Percentiles rank a stretch among this genome's conserved stretches.
phyloP scores from a whole-genome alignment of 2,113 vertebrate species.

The Pomatostomus ruficeps region DNA sequence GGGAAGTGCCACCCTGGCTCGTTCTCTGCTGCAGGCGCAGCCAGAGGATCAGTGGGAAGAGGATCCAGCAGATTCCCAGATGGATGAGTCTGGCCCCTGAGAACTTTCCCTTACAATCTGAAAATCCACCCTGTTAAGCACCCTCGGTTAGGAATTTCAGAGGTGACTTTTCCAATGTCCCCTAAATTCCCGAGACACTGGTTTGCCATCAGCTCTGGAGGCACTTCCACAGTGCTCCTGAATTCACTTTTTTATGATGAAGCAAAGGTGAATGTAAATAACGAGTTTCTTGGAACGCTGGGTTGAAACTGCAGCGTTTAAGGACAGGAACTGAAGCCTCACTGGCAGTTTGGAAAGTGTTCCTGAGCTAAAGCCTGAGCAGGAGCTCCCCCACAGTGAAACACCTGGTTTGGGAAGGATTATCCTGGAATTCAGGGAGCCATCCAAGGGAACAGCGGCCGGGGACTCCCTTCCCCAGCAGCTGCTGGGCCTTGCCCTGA shows the following conservation, averaged over 20 bases:
- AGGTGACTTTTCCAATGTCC: background rate
- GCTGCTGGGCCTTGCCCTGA: background rate
- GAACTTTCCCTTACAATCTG: background rate
- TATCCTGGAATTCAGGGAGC: background rate
- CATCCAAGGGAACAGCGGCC: background rate
- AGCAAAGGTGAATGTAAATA: background rate
- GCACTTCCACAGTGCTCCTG: background rate
- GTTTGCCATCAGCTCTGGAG: background rate
- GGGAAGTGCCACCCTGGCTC: background rate
- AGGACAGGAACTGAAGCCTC: background rate
- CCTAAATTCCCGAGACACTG: rapidly evolving
- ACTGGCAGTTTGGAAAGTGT: background rate
- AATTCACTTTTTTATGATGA: background rate
- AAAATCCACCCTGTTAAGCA: background rate
- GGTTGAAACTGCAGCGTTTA: rapidly evolving
- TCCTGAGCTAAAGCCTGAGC: background rate
- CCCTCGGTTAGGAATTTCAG: background rate
- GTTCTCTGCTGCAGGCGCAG: background rate
- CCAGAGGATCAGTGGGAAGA: rapidly evolving
- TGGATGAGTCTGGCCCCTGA: background rate
- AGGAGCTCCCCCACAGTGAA: background rate
- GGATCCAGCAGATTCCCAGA: background rate
- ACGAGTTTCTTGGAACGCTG: background rate
- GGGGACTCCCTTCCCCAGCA: background rate
- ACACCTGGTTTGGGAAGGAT: background rate